phyloP scores from a whole-genome alignment of 2,888 invertebrate genomes.

The Ectropis crepuscularia region DNA sequence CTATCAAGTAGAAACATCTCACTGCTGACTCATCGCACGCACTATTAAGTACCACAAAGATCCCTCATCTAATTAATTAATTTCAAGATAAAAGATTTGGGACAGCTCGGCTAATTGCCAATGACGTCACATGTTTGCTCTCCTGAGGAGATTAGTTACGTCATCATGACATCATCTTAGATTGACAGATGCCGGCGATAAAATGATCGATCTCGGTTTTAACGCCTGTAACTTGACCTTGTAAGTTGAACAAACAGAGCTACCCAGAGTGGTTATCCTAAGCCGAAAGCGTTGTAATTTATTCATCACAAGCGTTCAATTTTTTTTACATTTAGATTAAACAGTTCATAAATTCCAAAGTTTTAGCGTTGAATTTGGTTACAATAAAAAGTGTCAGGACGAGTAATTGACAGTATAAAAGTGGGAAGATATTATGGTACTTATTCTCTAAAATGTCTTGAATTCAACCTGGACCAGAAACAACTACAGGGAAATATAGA shows the following conservation, averaged over 20 bases:
- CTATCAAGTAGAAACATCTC: neutral
- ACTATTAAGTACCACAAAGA: neutral
- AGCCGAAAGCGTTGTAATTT: too few species aligned
- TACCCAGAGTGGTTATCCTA: too few species aligned
- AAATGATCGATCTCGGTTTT: conserved; percentile 1
- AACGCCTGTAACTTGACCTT: neutral
- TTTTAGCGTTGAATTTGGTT: too few species aligned
- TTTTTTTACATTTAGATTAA: too few species aligned
- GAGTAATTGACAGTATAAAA: too few species aligned
- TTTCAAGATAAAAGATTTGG: conserved; percentile 8
- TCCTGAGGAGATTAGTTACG: conserved; percentile 15
- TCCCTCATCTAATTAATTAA: conserved; percentile 12
- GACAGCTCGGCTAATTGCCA: conserved; percentile 20
- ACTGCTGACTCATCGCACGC: neutral
- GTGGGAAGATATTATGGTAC: too few species aligned
- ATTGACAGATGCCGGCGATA: conserved; percentile 9
- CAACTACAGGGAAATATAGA: too few species aligned
- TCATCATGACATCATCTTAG: conserved; percentile 15
- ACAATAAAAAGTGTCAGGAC: too few species aligned
- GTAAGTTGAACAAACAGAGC: neutral
- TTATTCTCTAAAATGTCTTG: too few species aligned
- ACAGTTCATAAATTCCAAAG: too few species aligned
- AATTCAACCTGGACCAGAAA: too few species aligned
- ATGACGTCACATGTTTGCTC: conserved; percentile 18
- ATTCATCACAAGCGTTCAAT: too few species aligned